Evolutionary conservation across 2,888 invertebrate species (phyloP), one percentile per base, ranked within the genome.

Genomic region (Phymatocera aterrima): DNA sequence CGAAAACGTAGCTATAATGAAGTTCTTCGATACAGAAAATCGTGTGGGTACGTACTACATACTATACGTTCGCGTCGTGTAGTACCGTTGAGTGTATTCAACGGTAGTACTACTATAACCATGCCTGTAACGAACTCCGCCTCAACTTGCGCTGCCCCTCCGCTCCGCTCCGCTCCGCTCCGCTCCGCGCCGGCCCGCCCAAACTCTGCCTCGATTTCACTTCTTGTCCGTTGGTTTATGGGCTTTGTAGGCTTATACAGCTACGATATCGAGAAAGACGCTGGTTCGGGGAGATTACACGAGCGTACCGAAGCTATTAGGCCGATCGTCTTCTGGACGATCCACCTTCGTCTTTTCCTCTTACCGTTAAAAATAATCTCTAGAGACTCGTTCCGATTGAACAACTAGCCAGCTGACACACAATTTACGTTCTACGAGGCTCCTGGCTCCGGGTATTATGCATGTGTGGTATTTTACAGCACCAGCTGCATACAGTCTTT

Each of bases 351-450:
- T 46, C 68, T 68, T 68, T 68, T 68, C 68, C 68, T 18, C 21
- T 28, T 46, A 46, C 40, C 28, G 18, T 68, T 68, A 24, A 68
- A 68, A 68, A 68, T 68, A 68, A 68, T 68, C n/a, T n/a, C 46
- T 68, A 28, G 68, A 68, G 40, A 68, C 68, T 46, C 68, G 68
- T 68, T 68, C 46, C 68, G 68, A 68, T 46, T 28, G 68, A 68
- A 46, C 68, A 2, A 68, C 68, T 31, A 46, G 24, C 24, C 68
- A 46, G 68, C 64, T 64, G 64, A 18, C 46, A 28, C 46, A 68
- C 28, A 24, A 46, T 68, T 68, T 68, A 46, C 37, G 5, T 40
- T 64, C 21, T 64, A 57, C 57, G 28, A 57, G 57, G 28, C 21
- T 57, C n/a, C 28, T 28, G 28, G 8, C 57, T 12, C 4, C 18